phyloP scores from a whole-genome alignment of 2,888 invertebrate species.

The Aleiodes alternator region DNA sequence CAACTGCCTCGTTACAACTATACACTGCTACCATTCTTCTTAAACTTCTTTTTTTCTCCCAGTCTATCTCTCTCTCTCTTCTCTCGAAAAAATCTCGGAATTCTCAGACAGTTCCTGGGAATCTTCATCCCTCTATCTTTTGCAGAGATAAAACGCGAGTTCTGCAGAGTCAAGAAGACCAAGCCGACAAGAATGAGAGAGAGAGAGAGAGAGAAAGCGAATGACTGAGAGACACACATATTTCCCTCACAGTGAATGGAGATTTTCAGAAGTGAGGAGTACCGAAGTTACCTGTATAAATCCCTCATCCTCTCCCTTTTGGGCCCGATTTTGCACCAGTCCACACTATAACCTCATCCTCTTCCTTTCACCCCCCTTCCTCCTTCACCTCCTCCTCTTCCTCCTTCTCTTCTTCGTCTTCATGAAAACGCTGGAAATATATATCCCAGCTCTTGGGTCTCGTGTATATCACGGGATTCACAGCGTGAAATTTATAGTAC shows the following conservation, averaged over 20 bases:
- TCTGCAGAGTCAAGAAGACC: slow-evolving; percentile 42
- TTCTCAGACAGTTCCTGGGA: slow-evolving; percentile 31
- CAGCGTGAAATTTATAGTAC: slow-evolving; percentile 55
- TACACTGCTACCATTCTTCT: slow-evolving; percentile 24
- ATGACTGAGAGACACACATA: slow-evolving; percentile 21
- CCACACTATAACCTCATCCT: slow-evolving; percentile 2
- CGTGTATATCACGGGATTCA: slow-evolving; percentile 48
- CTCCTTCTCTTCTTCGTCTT: slow-evolving; percentile 11
- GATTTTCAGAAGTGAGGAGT: slow-evolving; percentile 33
- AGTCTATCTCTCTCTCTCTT: background rate
- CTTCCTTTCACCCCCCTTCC: slow-evolving; percentile 23
- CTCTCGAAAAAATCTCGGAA: slow-evolving; percentile 2
- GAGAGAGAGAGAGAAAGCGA: slow-evolving; percentile 5
- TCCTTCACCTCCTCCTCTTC: slow-evolving; percentile 18
- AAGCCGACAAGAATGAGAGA: slow-evolving; percentile 1
- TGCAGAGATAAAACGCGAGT: slow-evolving; percentile 45
- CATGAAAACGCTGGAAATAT: slow-evolving; percentile 38
- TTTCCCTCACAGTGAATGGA: slow-evolving; percentile 41
- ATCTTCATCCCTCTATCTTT: slow-evolving; percentile 44
- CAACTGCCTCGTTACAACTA: slow-evolving; percentile 31
- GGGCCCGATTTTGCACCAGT: background rate
- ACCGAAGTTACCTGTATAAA: slow-evolving; percentile 7
- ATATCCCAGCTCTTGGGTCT: slow-evolving; percentile 36
- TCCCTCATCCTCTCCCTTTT: slow-evolving; percentile 15
- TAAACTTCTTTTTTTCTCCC: too few relatives aligned